Conservation (phyloP, 2,797 vertebrate genomes). For the Cyclopterus lumpus region DNA sequence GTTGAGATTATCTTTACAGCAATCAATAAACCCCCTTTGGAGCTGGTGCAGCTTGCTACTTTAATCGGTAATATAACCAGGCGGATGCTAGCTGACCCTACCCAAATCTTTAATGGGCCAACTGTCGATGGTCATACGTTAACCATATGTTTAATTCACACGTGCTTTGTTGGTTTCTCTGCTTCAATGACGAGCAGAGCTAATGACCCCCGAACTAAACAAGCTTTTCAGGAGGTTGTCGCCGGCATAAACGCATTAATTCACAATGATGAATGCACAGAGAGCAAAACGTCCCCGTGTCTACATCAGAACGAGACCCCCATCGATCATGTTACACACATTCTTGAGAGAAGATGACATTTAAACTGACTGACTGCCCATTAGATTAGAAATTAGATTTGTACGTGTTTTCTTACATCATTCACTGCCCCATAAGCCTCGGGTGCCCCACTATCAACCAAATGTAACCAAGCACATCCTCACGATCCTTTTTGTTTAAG, state of each 20-base stretch:
- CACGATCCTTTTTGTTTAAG: background rate
- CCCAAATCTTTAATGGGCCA: background rate
- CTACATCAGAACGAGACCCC: background rate
- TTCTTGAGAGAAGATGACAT: background rate
- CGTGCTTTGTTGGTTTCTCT: background rate
- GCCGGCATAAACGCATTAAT: background rate
- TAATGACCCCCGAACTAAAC: background rate
- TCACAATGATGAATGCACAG: background rate
- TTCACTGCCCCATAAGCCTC: too few relatives aligned
- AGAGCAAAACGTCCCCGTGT: background rate
- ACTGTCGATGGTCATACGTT: too few relatives aligned
- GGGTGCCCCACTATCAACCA: background rate
- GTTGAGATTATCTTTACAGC: too few relatives aligned
- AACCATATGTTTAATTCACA: background rate
- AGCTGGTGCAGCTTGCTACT: too few relatives aligned
- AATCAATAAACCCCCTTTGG: too few relatives aligned
- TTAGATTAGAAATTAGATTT: background rate
- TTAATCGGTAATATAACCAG: too few relatives aligned
- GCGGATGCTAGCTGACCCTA: too few relatives aligned
- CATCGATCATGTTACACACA: background rate
- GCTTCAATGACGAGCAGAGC: background rate
- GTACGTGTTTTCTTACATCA: too few relatives aligned
- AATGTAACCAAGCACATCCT: background rate
- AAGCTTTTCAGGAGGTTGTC: background rate
- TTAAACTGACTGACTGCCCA: background rate